Evolutionary conservation across 2,113 vertebrate genomes (phyloP).

Genomic region (Caracal caracal): DNA sequence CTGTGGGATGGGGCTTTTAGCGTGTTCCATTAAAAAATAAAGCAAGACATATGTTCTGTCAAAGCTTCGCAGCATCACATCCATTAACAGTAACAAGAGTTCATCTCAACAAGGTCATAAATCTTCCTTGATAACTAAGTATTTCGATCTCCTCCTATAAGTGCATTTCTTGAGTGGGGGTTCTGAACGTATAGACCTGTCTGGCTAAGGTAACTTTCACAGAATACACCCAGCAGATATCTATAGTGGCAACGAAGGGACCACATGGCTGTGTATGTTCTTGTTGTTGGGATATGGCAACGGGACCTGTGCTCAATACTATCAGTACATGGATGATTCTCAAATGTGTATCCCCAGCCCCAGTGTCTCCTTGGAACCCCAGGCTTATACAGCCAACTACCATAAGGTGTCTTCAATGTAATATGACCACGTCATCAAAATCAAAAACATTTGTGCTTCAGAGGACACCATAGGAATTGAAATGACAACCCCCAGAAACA

Average conservation of each 20-base stretch:
- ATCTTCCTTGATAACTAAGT: conserved; percentile 55
- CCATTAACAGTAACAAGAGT: conserved; percentile 63
- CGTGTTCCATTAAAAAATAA: conserved; percentile 59
- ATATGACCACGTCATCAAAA: conserved; percentile 27
- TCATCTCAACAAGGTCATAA: conserved; percentile 54
- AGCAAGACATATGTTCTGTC: conserved; percentile 53
- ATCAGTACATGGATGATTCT: not conserved
- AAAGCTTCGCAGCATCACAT: not conserved
- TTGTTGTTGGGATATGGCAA: not conserved
- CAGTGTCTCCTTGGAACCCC: not conserved
- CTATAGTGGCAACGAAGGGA: not conserved
- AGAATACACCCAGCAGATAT: not conserved
- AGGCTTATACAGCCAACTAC: not conserved
- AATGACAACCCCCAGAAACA: not conserved
- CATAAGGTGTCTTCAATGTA: not conserved
- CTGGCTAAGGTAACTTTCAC: not conserved
- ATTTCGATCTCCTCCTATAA: not conserved
- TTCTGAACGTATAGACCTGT: not conserved
- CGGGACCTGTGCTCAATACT: not conserved
- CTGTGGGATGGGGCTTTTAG: conserved; percentile 11
- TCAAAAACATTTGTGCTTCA: not conserved
- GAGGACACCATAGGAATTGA: not conserved
- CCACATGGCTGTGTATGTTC: rapidly evolving
- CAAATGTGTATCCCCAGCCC: not conserved
- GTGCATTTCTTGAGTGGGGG: not conserved